Conservation (phyloP, 2,888 invertebrate genomes). For the Hermaeophaga mercurialis region DNA sequence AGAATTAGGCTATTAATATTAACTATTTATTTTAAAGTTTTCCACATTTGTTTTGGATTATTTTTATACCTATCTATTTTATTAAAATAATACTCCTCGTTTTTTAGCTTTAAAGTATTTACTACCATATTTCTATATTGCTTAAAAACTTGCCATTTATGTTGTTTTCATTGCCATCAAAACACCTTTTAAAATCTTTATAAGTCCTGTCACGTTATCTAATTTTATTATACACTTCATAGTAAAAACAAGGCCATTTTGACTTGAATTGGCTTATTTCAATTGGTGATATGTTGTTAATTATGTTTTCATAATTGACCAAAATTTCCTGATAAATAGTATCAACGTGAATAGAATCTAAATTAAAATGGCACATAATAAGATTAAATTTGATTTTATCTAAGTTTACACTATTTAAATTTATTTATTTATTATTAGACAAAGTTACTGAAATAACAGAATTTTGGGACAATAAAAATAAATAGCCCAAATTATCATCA, state of each 20-base stretch:
- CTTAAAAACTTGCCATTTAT: neutral
- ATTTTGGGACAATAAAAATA: too few species aligned
- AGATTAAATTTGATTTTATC: neutral
- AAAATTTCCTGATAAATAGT: slow-evolving; percentile 10
- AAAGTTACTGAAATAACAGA: too few species aligned
- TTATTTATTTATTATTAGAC: too few species aligned
- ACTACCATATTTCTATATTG: neutral
- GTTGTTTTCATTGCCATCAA: slow-evolving; percentile 1
- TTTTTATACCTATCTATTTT: too few species aligned
- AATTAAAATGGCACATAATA: slow-evolving; percentile 1
- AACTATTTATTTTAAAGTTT: slow-evolving; percentile 13
- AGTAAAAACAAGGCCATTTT: slow-evolving; percentile 4
- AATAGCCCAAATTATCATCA: too few species aligned
- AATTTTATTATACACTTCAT: slow-evolving; percentile 16
- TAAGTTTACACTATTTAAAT: neutral
- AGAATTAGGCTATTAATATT: neutral
- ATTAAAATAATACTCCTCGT: slow-evolving; percentile 5
- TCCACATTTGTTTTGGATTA: slow-evolving; percentile 5
- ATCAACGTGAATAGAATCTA: neutral
- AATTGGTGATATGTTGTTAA: slow-evolving; percentile 14
- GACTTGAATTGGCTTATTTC: slow-evolving; percentile 12
- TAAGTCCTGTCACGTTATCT: slow-evolving; percentile 10
- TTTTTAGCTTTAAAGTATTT: neutral
- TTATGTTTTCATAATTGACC: slow-evolving; percentile 12
- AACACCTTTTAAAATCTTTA: slow-evolving; percentile 15